Evolutionary conservation across 2,113 vertebrate species (phyloP).

Genomic region (Lasiurus borealis): DNA sequence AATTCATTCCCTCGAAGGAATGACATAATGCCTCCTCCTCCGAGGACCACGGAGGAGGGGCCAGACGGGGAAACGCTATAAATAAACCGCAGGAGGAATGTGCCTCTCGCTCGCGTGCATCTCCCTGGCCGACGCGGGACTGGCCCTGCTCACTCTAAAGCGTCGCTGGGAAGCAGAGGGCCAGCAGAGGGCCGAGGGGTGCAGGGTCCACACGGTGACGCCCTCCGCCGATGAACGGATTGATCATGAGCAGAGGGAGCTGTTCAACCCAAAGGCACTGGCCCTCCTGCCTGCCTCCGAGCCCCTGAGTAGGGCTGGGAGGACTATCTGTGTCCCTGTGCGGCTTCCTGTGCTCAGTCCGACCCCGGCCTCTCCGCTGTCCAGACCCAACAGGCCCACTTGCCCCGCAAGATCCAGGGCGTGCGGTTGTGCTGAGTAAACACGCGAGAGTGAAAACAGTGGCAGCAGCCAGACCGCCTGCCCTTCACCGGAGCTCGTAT

Average conservation of each 20-base stretch:
- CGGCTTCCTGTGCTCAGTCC: too few relatives aligned
- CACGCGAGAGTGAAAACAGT: accelerated
- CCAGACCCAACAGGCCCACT: accelerated
- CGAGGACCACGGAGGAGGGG: constrained; percentile 49
- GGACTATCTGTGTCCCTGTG: neutral
- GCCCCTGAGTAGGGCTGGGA: neutral
- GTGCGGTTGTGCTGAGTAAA: accelerated
- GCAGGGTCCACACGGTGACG: accelerated
- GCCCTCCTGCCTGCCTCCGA: neutral
- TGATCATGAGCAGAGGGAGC: neutral
- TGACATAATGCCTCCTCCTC: constrained; percentile 87
- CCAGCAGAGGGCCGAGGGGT: too few relatives aligned
- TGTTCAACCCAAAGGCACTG: neutral
- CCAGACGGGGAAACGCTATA: constrained; percentile 59
- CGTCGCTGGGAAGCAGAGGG: neutral
- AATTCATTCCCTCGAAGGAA: constrained; percentile 81
- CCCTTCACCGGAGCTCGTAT: accelerated
- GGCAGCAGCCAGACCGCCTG: too few relatives aligned
- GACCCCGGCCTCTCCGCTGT: neutral
- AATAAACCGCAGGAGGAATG: constrained; percentile 65
- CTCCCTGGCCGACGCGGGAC: neutral
- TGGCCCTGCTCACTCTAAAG: neutral
- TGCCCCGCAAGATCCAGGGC: neutral
- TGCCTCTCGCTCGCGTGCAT: neutral
- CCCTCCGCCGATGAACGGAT: neutral